A percentile compares a stretch with the other conserved stretches of the same genome.
These are phyloP conservation scores for Enhydra lutris DNA, from an alignment of 2,113 vertebrate genomes.

Conservation along the genomic window DNA sequence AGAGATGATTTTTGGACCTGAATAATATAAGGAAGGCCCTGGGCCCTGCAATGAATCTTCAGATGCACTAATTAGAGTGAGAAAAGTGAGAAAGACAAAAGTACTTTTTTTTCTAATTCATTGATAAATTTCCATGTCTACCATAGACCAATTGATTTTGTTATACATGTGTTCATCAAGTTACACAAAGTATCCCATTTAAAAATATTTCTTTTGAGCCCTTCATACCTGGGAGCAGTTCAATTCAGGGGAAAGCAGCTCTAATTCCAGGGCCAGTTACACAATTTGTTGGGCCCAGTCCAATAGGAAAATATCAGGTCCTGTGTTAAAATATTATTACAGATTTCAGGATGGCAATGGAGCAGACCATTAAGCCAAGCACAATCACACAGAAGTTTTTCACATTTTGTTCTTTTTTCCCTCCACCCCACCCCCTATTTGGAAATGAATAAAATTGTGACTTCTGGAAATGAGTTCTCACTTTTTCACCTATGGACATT, in stretches of 20 bases:
- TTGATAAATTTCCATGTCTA: background rate
- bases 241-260: background rate
- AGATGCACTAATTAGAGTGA: background rate
- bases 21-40: background rate
- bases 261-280: background rate
- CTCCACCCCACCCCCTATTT: rapidly evolving
- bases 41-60: background rate
- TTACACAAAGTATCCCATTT: background rate
- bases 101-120: background rate
- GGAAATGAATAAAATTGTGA: background rate
- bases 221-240: background rate
- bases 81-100: background rate
- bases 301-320: background rate
- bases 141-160: background rate
- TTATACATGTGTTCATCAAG: background rate
- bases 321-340: background rate
- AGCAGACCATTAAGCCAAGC: background rate
- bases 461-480: background rate
- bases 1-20: background rate
- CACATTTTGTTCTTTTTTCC: background rate
- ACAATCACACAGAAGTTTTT: background rate
- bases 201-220: background rate
- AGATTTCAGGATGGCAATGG: background rate
- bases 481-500: background rate
- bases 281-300: background rate